These are phyloP conservation scores for Apotomis capreana DNA, from an alignment of 2,888 invertebrate species.

Conservation along the genomic window DNA sequence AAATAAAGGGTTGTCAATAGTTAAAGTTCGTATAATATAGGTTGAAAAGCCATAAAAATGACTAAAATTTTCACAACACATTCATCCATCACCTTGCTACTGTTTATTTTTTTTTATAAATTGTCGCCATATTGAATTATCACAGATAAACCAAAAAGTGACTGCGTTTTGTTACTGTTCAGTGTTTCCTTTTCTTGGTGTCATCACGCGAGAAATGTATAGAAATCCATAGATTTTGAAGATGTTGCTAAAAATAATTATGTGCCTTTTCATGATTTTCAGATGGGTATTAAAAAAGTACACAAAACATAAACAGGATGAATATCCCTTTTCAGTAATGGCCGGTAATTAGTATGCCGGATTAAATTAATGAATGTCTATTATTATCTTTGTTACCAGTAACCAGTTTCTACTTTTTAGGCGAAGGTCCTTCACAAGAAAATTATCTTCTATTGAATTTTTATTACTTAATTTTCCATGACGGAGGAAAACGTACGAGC, in stretches of 20 bases:
- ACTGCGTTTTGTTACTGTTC: slow-evolving; percentile 26
- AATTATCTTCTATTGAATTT: not conserved
- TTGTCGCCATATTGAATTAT: slow-evolving; percentile 47
- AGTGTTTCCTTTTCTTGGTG: too few relatives aligned
- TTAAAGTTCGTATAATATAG: slow-evolving; percentile 10
- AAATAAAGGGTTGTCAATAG: not conserved
- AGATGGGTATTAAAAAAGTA: not conserved
- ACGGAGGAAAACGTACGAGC: too few relatives aligned
- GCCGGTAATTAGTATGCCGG: not conserved
- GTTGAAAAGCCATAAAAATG: slow-evolving; percentile 25
- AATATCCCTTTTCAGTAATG: slow-evolving; percentile 19
- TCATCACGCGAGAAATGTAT: too few relatives aligned
- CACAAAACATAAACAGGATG: slow-evolving; percentile 8
- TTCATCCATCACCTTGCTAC: slow-evolving; percentile 31
- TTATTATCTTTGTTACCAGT: slow-evolving; percentile 16
- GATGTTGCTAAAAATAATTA: too few relatives aligned
- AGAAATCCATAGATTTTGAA: too few relatives aligned
- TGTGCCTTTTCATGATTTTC: too few relatives aligned
- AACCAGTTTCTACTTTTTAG: slow-evolving; percentile 8
- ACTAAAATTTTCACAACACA: slow-evolving; percentile 17
- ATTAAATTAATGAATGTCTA: slow-evolving; percentile 3
- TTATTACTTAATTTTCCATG: too few relatives aligned
- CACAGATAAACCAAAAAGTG: slow-evolving; percentile 24
- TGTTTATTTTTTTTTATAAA: slow-evolving; percentile 38
- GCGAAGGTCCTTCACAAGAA: slow-evolving; percentile 14